Evolutionary conservation across 2,797 vertebrate species (phyloP), one percentile per base, ranked within the genome.

Genomic region (Pempheris klunzingeri): DNA sequence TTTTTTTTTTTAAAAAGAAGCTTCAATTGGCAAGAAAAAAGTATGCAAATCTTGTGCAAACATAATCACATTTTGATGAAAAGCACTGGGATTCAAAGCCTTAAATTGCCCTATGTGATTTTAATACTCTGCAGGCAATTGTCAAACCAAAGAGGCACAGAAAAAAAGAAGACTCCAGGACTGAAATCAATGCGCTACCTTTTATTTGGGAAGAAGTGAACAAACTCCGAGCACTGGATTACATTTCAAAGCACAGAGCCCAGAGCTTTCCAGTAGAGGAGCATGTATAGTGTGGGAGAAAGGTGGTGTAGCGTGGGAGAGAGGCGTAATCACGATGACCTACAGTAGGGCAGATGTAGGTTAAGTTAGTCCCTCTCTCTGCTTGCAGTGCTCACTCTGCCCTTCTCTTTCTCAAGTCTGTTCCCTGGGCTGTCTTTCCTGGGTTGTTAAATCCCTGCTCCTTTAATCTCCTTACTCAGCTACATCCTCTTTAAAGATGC

Each of bases 401-500:
- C 89, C 89, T 81, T 86, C 90, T 85, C 77, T 88, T 87, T 84
- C 82, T 87, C 87, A 78, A 90, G 80, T 89, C 89, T 85, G 77
- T 81, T 92, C 85, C 85, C 89, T 66, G 90, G 92, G 90, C 85
- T 89, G 88, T 88, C 91, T 88, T 93, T 90, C 90, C 92, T 92
- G 89, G 89, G 82, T 87, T 86, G 91, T 94, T 95, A 96, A 97
- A 95, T 94, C 90, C 93, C 92, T 89, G 93, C 93, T 89, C 90
- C 91, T 95, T 94, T 95, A 96, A 96, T 96, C 94, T 95, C 89
- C 91, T 95, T 92, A 93, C 86, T 93, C 90, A 92, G 91, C 93
- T 95, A 90, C 93, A 96, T 94, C 90, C 93, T 96, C 94, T 96
- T 97, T 95, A 95, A 96, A 96, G 95, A 96, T 92, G 94, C 94